Percentiles rank a stretch among this genome's conserved stretches.
phyloP scores from a whole-genome alignment of 2,888 invertebrate genomes.

The Chrysolina haemoptera region DNA sequence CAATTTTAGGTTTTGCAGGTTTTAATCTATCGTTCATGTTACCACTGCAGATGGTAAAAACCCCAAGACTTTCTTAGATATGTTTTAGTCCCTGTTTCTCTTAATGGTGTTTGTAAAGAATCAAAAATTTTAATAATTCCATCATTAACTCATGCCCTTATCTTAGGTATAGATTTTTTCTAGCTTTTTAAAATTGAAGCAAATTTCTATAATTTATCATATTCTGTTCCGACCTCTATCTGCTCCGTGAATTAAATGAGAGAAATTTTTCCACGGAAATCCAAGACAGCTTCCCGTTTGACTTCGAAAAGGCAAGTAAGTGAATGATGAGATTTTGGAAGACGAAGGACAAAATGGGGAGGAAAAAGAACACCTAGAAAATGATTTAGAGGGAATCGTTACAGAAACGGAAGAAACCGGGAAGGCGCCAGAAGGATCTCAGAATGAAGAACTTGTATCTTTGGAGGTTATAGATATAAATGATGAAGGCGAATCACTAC shows the following conservation, averaged over 20 bases:
- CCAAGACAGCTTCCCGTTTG: constrained; percentile 16
- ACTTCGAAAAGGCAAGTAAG: constrained; percentile 1
- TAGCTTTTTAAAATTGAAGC: too few species aligned
- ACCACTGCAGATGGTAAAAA: too few species aligned
- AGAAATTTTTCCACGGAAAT: constrained; percentile 24
- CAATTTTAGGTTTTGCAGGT: too few species aligned
- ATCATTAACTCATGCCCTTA: too few species aligned
- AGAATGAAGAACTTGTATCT: constrained; percentile 7
- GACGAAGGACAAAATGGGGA: constrained; percentile 18
- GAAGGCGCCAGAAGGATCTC: constrained; percentile 10
- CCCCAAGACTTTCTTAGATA: too few species aligned
- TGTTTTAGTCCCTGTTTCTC: too few species aligned
- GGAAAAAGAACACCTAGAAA: background rate
- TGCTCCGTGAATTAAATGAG: constrained; percentile 1
- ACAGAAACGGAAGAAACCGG: constrained; percentile 21
- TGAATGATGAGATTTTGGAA: constrained; percentile 14
- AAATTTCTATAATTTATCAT: too few species aligned
- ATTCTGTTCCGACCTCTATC: too few species aligned
- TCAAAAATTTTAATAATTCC: too few species aligned
- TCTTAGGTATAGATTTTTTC: too few species aligned
- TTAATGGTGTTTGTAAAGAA: too few species aligned
- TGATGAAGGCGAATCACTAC: constrained; percentile 19
- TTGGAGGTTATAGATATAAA: constrained; percentile 22
- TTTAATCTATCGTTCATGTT: too few species aligned
- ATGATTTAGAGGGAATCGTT: constrained; percentile 15